Evolutionary conservation across 2,888 invertebrate genomes (phyloP), one percentile per base, ranked within the genome.

Genomic region (Chrysina gloriosa): DNA sequence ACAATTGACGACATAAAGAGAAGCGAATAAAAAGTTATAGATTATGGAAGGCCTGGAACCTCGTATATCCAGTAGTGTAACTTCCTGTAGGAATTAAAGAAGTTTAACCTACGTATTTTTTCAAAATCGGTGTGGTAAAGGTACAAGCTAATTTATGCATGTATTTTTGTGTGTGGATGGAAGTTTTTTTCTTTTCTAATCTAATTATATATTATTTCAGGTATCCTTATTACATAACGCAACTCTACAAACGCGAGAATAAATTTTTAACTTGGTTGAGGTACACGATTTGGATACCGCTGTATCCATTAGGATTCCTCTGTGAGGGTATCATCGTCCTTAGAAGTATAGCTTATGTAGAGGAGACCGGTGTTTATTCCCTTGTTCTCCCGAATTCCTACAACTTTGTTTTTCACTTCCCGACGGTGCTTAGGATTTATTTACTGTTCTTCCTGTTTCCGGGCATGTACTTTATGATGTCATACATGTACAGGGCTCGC

Each of bases 281-380:
- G 11, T 97, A 98, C 82, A 92, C 94, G 0, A 86, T 95, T 65
- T 98, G 97, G 97, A 94, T 98, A 72, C 91, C 95, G 0, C 86
- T 97, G 0, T 98, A 97, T 82, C 98, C 98, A 0, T 80, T 96
- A 36, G 97, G 97, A 3, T 90, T 96, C 74, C 78, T 95, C 0
- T 92, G 94, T 77, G 97, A 98, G 85, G 92, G 94, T 0, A 89
- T 93, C 2, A 87, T 94, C 9, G 86, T 94, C 42, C 84, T 94
- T 14, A 87, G 94, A 61, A 93, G 95, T 80, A 92, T 97, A 78
- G 94, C 96, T 0, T 94, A 93, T 80, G 94, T 96, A 77, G 95
- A 96, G 74, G 93, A 95, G 78, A 94, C 94, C 0, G 86, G 88
- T 56, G 29, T 68, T 21, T 68, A 58, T 31, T 56, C 65, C 3